phyloP scores from a whole-genome alignment of 2,113 vertebrate genomes.

The Sander lucioperca region DNA sequence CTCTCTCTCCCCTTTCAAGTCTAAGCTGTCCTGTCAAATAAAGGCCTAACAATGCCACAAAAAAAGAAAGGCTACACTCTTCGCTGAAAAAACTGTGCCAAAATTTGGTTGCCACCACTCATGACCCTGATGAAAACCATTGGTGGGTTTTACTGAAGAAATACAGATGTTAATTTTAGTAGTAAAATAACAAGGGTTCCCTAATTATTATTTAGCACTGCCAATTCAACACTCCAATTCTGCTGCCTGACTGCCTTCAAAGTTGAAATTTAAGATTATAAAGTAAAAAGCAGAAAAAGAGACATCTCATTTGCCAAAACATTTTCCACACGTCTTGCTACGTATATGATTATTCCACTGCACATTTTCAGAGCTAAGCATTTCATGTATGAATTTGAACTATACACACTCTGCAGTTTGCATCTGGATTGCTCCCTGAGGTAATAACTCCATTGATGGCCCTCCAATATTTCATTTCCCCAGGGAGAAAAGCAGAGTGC shows the following conservation, averaged over 20 bases:
- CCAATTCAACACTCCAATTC: background rate
- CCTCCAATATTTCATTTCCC: slow-evolving; percentile 57
- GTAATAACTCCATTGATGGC: slow-evolving; percentile 43
- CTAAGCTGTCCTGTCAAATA: too few species aligned
- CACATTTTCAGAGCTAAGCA: slow-evolving; percentile 26
- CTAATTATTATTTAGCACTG: background rate
- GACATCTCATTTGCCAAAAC: background rate
- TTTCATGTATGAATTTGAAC: slow-evolving; percentile 37
- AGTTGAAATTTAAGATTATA: slow-evolving; percentile 1
- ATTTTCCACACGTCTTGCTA: slow-evolving; percentile 17
- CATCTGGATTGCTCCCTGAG: slow-evolving; percentile 41
- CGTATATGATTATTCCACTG: slow-evolving; percentile 36
- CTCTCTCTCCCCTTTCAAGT: too few species aligned
- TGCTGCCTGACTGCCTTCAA: background rate
- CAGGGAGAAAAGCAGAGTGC: slow-evolving; percentile 38
- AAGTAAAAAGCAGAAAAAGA: background rate
- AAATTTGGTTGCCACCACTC: background rate
- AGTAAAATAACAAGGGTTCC: background rate
- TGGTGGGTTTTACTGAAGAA: background rate
- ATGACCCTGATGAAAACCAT: background rate
- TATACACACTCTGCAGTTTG: slow-evolving; percentile 32
- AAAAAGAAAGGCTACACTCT: background rate
- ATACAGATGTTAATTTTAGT: background rate
- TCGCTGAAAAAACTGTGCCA: background rate
- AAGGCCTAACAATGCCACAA: too few species aligned